Evolutionary conservation across 2,113 vertebrate species (phyloP), one percentile per base, ranked within the genome.

Genomic region (Micronycteris hirsuta): DNA sequence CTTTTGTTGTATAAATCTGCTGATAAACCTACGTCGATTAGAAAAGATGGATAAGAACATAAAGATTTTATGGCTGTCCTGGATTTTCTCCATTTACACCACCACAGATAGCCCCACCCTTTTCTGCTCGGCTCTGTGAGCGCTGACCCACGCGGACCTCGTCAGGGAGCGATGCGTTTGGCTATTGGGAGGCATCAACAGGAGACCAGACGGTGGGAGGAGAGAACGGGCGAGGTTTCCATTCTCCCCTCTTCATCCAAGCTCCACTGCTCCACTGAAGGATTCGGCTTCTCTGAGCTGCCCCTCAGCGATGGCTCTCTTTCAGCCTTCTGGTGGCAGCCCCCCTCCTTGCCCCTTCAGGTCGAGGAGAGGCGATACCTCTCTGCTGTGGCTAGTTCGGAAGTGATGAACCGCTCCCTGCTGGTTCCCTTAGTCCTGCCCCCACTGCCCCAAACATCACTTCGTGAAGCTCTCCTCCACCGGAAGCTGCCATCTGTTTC

Each of bases 401-500:
- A 68, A 9, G 17, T 41, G 11, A 63, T 63, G 36, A 20, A 26
- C 19, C 54, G 15, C 38, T 28, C 74, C 8, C 4, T 31, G 17
- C 10, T 67, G 54, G 74, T 84, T 80, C 43, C 52, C 49, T 86
- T 92, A 84, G n/a, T 81, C 47, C 47, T 82, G 56, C 70, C 19
- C 5, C 58, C 58, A 87, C 47, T 7, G 31, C 86, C 63, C 19
- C 15, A 22, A 33, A 16, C 22, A 38, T 20, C 84, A 41, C 41
- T 78, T 76, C 33, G 24, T 36, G 49, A 74, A 65, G 47, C 36
- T 67, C n/a, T 87, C 38, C 68, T 91, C 61, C 26, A 1, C 38
- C 47, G 65, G 63, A 68, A 65, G 38, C 58, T 1, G n/a, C 71
- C 68, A 86, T 95, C 92, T 97, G 92, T 91, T 96, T 97, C 95